Conservation (phyloP, 2,888 invertebrate species). For the Torymus aiolomorphi region DNA sequence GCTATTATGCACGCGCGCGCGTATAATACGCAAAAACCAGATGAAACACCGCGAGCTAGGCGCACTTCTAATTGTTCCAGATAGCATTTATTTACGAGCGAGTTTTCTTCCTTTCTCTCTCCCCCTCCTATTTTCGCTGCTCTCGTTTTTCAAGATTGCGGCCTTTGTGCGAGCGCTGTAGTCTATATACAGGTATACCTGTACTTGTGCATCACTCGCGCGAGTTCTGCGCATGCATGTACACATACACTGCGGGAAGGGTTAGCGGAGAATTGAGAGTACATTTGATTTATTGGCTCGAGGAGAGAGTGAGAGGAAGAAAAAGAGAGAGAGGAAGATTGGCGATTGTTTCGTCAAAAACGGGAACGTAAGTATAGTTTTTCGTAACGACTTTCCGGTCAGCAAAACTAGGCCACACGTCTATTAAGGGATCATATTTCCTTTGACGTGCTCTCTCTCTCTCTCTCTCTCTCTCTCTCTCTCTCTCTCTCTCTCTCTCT, state of each 20-base stretch:
- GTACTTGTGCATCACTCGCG: too few species aligned
- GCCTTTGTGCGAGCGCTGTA: conserved; percentile 5
- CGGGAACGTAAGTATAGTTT: not conserved
- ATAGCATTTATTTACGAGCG: not conserved
- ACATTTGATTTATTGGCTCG: conserved; percentile 35
- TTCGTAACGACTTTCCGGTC: conserved; percentile 20
- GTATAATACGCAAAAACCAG: not conserved
- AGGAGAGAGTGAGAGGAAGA: not conserved
- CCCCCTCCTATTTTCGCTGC: not conserved
- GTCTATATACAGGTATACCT: too few species aligned
- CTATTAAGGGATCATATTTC: not conserved
- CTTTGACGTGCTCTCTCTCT: too few species aligned
- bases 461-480: too few species aligned
- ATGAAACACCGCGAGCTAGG: not conserved
- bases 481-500: too few species aligned
- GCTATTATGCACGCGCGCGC: too few species aligned
- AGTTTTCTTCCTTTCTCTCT: not conserved
- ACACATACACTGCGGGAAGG: not conserved
- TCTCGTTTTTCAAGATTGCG: conserved; percentile 43
- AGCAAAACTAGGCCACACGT: not conserved
- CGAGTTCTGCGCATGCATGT: too few species aligned
- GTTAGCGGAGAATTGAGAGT: not conserved
- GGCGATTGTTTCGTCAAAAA: conserved; percentile 29
- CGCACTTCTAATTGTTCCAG: conserved; percentile 33
- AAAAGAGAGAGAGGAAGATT: not conserved